Evolutionary conservation across 2,797 vertebrate genomes (phyloP).

Genomic region (Xiphorhynchus erythropygius): DNA sequence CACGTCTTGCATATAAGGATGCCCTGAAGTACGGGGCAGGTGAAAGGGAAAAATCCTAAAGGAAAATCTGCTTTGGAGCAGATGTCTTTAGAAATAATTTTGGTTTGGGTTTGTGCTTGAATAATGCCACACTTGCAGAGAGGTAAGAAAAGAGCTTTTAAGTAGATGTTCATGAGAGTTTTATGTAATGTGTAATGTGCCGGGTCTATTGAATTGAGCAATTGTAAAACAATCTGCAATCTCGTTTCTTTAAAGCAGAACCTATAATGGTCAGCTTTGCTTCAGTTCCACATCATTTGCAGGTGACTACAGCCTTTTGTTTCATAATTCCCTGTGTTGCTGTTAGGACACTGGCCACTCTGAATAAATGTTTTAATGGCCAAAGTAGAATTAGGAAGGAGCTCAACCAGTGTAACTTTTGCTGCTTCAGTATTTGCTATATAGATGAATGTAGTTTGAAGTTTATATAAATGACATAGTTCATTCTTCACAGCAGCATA

Average conservation of each 20-base stretch:
- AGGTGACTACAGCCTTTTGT: background rate
- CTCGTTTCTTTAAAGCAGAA: background rate
- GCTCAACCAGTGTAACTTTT: background rate
- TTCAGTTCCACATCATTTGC: background rate
- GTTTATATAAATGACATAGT: background rate
- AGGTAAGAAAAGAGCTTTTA: background rate
- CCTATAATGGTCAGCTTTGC: background rate
- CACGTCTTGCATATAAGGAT: background rate
- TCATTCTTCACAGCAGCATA: background rate
- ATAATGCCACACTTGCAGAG: background rate
- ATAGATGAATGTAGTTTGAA: background rate
- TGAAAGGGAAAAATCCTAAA: background rate
- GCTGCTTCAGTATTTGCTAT: background rate
- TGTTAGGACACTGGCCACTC: background rate
- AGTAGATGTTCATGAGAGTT: background rate
- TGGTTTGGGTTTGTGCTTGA: background rate
- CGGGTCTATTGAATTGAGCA: background rate
- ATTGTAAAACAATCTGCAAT: background rate
- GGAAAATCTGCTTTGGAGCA: background rate
- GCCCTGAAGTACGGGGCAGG: background rate
- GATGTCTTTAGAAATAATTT: background rate
- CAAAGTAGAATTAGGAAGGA: background rate
- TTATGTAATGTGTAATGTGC: background rate
- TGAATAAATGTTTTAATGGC: background rate
- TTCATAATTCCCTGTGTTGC: background rate